A percentile compares a stretch with the other conserved stretches of the same genome.
phyloP scores from a whole-genome alignment of 2,797 vertebrate genomes.

The Triplophysa yarkandensis region DNA sequence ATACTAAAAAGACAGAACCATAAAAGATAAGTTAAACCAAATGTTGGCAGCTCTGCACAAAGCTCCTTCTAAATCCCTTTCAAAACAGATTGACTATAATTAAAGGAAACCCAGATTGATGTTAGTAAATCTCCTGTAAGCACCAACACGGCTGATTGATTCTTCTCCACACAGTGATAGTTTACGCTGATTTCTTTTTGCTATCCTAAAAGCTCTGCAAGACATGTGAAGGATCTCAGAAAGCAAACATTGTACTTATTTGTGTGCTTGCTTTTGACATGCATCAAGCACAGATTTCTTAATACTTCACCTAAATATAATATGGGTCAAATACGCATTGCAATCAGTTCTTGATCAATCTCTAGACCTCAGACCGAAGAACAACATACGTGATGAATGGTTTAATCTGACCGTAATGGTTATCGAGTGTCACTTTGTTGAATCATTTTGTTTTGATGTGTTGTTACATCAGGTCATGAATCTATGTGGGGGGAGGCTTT shows the following conservation, averaged over 20 bases:
- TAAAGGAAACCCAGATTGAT: slow-evolving; percentile 83
- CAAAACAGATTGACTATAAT: slow-evolving; percentile 83
- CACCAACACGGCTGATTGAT: slow-evolving; percentile 79
- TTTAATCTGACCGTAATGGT: slow-evolving; percentile 12
- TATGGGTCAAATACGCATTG: neutral
- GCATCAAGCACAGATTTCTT: neutral
- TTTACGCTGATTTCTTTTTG: slow-evolving; percentile 1
- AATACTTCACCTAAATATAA: neutral
- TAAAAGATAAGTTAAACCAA: neutral
- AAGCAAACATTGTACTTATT: too few species aligned
- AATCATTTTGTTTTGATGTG: slow-evolving; percentile 31
- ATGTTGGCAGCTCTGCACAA: slow-evolving; percentile 72
- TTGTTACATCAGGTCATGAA: slow-evolving; percentile 32
- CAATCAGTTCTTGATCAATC: neutral
- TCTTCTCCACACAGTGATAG: slow-evolving; percentile 14
- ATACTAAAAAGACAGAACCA: neutral
- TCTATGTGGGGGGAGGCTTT: slow-evolving; percentile 7
- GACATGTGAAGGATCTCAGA: too few species aligned
- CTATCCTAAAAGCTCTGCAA: neutral
- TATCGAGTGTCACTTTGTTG: slow-evolving; percentile 55
- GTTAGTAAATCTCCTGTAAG: slow-evolving; percentile 84
- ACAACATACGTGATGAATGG: slow-evolving; percentile 59
- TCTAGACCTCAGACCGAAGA: slow-evolving; percentile 1
- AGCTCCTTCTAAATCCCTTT: slow-evolving; percentile 79
- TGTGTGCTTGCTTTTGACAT: neutral